Evolutionary conservation across 2,888 invertebrate genomes (phyloP).

Genomic region (Scaptomyza caliginosa): DNA sequence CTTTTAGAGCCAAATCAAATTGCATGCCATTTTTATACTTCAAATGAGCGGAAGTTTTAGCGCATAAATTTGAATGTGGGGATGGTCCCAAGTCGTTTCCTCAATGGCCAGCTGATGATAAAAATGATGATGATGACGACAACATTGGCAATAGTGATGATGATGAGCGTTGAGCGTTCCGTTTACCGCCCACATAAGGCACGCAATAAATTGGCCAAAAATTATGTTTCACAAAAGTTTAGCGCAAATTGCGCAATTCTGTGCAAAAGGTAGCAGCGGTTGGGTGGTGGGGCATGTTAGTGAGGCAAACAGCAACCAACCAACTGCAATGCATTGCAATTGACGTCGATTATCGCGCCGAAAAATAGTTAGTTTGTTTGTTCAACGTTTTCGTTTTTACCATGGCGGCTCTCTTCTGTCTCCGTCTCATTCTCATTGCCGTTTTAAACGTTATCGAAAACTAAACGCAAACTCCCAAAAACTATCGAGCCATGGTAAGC

Average conservation of each 20-base stretch:
- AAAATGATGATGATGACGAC: constrained; percentile 28
- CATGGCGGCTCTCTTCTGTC: neutral
- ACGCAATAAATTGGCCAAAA: constrained; percentile 64
- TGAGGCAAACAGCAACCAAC: constrained; percentile 12
- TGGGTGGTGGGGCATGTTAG: neutral
- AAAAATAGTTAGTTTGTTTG: constrained; percentile 75
- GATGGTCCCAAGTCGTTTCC: constrained; percentile 41
- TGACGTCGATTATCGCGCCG: constrained; percentile 76
- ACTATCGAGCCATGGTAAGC: constrained; percentile 52
- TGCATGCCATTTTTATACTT: constrained; percentile 63
- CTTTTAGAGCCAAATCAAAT: constrained; percentile 50
- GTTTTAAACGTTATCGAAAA: constrained; percentile 79
- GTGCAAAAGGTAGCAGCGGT: constrained; percentile 21
- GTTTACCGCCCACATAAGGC: constrained; percentile 49
- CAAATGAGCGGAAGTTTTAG: constrained; percentile 76
- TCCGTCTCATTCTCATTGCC: constrained; percentile 50
- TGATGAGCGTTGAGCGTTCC: constrained; percentile 28
- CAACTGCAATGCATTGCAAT: constrained; percentile 59
- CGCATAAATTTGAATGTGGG: constrained; percentile 74
- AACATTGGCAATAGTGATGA: constrained; percentile 19
- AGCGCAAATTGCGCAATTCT: constrained; percentile 76
- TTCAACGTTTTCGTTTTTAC: constrained; percentile 52
- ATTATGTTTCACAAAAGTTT: constrained; percentile 74
- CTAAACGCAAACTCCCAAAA: constrained; percentile 70
- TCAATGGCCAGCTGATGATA: constrained; percentile 24